Base-by-base conservation (phyloP, 2,113 vertebrate species). In the Megalops atlanticus region DNA sequence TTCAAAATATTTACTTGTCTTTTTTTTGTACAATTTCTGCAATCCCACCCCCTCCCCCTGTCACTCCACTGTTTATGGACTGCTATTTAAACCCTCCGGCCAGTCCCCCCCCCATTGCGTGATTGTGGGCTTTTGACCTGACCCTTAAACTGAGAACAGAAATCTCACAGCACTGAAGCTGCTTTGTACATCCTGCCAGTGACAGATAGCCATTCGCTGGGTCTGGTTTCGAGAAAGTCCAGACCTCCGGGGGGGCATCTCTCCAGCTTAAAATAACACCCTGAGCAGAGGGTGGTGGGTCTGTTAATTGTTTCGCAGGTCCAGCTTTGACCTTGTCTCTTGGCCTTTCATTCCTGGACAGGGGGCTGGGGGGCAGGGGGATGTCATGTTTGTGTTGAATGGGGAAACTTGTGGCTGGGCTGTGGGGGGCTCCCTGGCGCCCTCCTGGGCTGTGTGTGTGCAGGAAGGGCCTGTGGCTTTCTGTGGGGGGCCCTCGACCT, bases 271-370 rank as follows among this genome's bases (percentile, higher is more conserved):
- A 88, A 88, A 81, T 54, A 52, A 54, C 77, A 81, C 31, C 1
- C 21, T 36, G 16, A 49, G 72, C 72, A 74, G 6, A 81, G 84
- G 88, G 83, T 86, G 86, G 79, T 84, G 79, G 82, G 86, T 81
- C 85, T 82, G 88, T 90, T 73, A 58, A 91, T 94, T 95, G 89
- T 94, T 89, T 84, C 87, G 86, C 85, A 84, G 87, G 83, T 89
- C 88, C 89, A 91, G 83, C 88, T 88, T 86, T 89, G 89, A 92
- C 89, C 89, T 71, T 84, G 75, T 83, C 80, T 83, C 87, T 85
- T 93, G 89, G 91, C 91, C 92, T 90, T 82, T 79, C 79, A 87
- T 89, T 92, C 91, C 92, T 92, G 88, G 87, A 76, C 83, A 78
- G 77, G 78, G n/a, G n/a, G n/a, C n/a, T n/a, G n/a, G n/a, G n/a